A percentile compares a stretch with the other conserved stretches of the same genome.
phyloP scores from a whole-genome alignment of 2,113 vertebrate genomes.

The Neopipo cinnamomea region DNA sequence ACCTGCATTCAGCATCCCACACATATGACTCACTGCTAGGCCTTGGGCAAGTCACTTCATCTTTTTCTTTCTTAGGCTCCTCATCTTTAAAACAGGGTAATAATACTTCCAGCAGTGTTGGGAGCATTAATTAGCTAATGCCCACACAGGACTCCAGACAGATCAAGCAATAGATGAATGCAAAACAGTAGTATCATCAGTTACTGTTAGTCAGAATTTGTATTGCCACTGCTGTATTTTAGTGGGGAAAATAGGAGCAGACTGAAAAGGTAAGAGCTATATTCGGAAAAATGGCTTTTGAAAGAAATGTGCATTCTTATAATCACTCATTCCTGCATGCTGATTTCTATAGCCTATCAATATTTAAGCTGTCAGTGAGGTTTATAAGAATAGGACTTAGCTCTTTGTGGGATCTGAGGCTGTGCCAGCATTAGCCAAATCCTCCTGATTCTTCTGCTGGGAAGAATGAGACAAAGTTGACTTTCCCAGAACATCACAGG shows the following conservation, averaged over 20 bases:
- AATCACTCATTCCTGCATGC: background rate
- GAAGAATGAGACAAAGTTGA: background rate
- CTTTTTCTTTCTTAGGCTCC: constrained; percentile 22
- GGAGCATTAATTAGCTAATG: constrained; percentile 52
- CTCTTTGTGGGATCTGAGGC: background rate
- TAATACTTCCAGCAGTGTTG: constrained; percentile 27
- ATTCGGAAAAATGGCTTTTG: background rate
- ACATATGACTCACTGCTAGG: constrained; percentile 38
- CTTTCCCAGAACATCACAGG: background rate
- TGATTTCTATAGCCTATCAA: constrained; percentile 8
- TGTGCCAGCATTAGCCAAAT: background rate
- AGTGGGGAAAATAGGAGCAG: background rate
- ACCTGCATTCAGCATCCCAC: constrained; percentile 36
- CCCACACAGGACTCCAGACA: constrained; percentile 41
- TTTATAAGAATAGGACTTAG: constrained; percentile 9
- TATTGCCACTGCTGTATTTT: constrained; percentile 9
- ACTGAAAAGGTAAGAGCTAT: background rate
- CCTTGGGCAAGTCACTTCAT: constrained; percentile 42
- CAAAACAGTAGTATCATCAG: constrained; percentile 25
- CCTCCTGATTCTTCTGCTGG: background rate
- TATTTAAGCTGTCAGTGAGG: constrained; percentile 9
- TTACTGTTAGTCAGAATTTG: constrained; percentile 63
- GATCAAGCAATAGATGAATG: constrained; percentile 23
- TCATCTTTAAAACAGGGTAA: constrained; percentile 26
- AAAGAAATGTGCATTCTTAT: background rate